Percentiles rank a stretch among this genome's conserved stretches.
Conservation (phyloP, 2,113 vertebrate species). For the Macroglossus sobrinus region DNA sequence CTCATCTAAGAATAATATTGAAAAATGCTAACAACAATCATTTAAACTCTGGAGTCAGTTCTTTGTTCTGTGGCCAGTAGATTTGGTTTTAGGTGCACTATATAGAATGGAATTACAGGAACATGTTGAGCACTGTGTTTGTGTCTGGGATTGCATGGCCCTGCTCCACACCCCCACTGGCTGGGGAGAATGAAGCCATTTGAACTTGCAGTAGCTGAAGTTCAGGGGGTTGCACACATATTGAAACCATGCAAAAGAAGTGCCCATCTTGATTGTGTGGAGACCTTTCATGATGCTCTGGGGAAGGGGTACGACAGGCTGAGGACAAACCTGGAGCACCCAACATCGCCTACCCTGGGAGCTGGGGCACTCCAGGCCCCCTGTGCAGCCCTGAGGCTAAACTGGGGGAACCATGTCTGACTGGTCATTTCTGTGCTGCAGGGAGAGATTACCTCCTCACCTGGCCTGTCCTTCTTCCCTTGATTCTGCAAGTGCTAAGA, state of each 20-base stretch:
- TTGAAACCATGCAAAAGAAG: not conserved
- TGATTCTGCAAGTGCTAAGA: not conserved
- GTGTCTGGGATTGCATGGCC: too few species aligned
- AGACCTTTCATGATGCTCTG: not conserved
- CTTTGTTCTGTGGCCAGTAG: not conserved
- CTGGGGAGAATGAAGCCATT: not conserved
- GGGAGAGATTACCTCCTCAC: not conserved
- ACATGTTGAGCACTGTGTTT: not conserved
- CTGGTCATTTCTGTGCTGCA: not conserved
- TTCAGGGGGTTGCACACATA: not conserved
- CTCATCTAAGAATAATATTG: constrained; percentile 53
- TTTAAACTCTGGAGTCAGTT: constrained; percentile 15
- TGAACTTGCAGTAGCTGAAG: not conserved
- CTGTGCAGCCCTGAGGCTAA: not conserved
- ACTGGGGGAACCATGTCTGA: not conserved
- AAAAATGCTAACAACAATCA: constrained; percentile 49
- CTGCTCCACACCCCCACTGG: accelerated
- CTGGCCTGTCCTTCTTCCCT: not conserved
- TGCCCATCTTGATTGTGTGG: not conserved
- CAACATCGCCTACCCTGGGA: not conserved
- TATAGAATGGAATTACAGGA: not conserved
- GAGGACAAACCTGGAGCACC: not conserved
- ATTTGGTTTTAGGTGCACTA: accelerated
- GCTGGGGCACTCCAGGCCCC: not conserved
- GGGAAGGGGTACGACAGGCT: not conserved